phyloP scores from a whole-genome alignment of 1,140 invertebrate species.

The Caenorhabditis briggsae region DNA sequence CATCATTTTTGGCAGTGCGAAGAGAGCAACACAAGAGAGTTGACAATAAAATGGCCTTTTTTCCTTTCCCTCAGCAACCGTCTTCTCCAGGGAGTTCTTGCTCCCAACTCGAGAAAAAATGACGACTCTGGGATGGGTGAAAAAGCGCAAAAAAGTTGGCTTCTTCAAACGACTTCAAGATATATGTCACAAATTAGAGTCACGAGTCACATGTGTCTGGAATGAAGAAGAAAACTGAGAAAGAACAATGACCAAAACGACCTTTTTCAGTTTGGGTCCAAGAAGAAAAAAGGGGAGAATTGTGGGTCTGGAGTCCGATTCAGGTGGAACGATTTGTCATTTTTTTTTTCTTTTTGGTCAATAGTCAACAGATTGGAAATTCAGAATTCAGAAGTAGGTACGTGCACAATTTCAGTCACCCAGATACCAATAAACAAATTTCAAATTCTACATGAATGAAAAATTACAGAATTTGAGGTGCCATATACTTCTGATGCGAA shows the following conservation, averaged over 20 bases:
- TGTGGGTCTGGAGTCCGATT: no score
- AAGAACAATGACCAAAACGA: conserved; percentile 20
- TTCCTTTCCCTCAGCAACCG: conserved; percentile 45
- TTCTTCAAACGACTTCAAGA: conserved; percentile 38
- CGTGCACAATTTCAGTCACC: not conserved
- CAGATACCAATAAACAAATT: conserved; percentile 9
- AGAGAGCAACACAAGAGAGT: conserved; percentile 30
- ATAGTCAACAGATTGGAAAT: conserved; percentile 24
- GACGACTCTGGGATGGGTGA: conserved; percentile 23
- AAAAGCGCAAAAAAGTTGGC: conserved; percentile 41
- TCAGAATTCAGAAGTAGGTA: not conserved
- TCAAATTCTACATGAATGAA: not conserved
- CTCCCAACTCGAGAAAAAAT: conserved; percentile 33
- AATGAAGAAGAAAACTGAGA: not conserved
- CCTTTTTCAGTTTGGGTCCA: not conserved
- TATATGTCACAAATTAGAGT: conserved; percentile 50
- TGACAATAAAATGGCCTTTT: conserved; percentile 52
- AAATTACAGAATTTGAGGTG: no score
- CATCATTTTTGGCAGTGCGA: conserved; percentile 43
- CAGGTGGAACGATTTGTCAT: conserved; percentile 14
- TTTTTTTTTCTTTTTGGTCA: not conserved
- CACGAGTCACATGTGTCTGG: not conserved
- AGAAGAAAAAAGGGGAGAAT: not conserved
- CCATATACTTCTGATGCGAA: no score
- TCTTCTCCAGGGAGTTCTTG: conserved; percentile 24